These are phyloP conservation scores for Cerceris rybyensis DNA, from an alignment of 2,888 invertebrate species.

Conservation along the genomic window DNA sequence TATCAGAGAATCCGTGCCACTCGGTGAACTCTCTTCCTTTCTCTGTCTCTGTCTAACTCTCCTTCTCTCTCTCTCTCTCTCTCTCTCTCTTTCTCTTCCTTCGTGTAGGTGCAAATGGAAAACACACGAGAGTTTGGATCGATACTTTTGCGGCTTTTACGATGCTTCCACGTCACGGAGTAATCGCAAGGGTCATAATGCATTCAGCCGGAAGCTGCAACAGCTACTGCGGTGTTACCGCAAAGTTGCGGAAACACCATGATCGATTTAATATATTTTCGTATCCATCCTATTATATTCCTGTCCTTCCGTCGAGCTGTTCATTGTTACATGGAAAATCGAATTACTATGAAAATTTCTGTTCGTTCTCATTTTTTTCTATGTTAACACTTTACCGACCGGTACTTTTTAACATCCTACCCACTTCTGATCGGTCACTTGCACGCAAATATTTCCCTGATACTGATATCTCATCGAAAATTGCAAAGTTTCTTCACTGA, in stretches of 20 bases:
- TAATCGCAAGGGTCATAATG: slow-evolving; percentile 53
- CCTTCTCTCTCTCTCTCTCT: too few species aligned
- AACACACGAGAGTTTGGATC: slow-evolving; percentile 45
- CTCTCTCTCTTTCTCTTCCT: too few species aligned
- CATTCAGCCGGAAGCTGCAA: slow-evolving; percentile 42
- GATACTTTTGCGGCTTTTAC: slow-evolving; percentile 37
- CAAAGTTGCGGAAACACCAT: slow-evolving; percentile 48
- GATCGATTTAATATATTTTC: slow-evolving; percentile 55
- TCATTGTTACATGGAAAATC: background rate
- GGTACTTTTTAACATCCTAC: too few species aligned
- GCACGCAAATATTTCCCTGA: too few species aligned
- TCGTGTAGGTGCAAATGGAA: slow-evolving; percentile 40
- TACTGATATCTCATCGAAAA: too few species aligned
- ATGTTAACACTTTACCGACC: too few species aligned
- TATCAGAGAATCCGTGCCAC: too few species aligned
- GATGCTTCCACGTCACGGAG: slow-evolving; percentile 54
- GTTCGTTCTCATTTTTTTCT: too few species aligned
- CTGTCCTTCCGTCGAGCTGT: background rate
- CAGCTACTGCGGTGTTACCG: slow-evolving; percentile 23
- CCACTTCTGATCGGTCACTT: too few species aligned
- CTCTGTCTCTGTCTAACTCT: background rate
- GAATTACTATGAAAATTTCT: too few species aligned
- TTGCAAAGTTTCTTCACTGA: too few species aligned
- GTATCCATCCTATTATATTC: slow-evolving; percentile 3
- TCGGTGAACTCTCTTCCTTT: too few species aligned